These are phyloP conservation scores for Sphaeridia pumilis DNA, from an alignment of 2,888 invertebrate species.

Conservation along the genomic window DNA sequence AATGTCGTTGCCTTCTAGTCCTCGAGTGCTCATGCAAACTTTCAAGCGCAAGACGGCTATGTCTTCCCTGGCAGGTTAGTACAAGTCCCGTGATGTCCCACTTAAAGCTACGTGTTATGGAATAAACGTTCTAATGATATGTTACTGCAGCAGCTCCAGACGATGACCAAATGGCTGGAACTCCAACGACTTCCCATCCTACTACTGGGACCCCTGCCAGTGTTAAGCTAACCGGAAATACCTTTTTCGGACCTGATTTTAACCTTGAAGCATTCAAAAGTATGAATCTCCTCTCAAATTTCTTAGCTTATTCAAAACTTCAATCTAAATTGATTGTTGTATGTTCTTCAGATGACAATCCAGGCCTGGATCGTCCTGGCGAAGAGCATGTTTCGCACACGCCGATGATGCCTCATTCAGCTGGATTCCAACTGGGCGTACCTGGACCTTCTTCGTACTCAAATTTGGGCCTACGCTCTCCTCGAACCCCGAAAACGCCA, in stretches of 20 bases:
- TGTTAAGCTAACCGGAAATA: conserved; percentile 61
- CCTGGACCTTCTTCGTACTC: conserved; percentile 4
- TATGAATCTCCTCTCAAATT: too few species aligned
- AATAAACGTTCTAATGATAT: conserved; percentile 10
- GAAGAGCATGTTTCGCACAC: conserved; percentile 26
- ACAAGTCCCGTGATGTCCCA: too few species aligned
- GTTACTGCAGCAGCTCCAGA: background rate
- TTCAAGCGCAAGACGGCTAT: conserved; percentile 41
- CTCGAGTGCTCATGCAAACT: conserved; percentile 46
- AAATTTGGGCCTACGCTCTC: conserved; percentile 42
- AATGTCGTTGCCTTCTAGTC: conserved; percentile 68
- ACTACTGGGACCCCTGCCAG: conserved; percentile 57
- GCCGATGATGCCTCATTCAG: conserved; percentile 3
- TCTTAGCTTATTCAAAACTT: too few species aligned
- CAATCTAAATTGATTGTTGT: background rate
- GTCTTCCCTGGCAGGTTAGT: too few species aligned
- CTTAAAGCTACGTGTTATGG: too few species aligned
- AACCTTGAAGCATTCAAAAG: conserved; percentile 70
- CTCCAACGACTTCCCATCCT: too few species aligned
- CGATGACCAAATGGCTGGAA: too few species aligned
- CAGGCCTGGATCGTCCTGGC: conserved; percentile 10
- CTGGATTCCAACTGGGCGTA: conserved; percentile 2
- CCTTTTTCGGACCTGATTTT: conserved; percentile 95
- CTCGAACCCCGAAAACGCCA: conserved; percentile 80
- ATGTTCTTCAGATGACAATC: conserved; percentile 30